Base-by-base conservation (phyloP, 1,140 invertebrate species). In the Macrotrachela quadricornifera region DNA sequence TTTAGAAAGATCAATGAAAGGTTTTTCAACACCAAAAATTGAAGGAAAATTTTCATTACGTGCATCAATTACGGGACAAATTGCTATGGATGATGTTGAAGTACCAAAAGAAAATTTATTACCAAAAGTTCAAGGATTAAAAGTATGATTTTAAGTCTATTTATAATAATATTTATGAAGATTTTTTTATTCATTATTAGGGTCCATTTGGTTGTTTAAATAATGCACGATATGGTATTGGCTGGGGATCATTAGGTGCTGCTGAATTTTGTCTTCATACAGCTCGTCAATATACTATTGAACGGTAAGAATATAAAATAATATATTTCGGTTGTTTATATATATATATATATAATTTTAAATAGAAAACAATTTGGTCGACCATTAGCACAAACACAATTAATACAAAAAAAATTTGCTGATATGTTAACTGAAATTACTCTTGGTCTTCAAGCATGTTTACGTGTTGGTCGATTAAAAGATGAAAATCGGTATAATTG, bases 41-140 rank as follows among this genome's bases (percentile, higher is more conserved):
- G 76, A 94, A 66, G 94, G 94, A 8, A 99, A 99, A 75, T 87
- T 96, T 71, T 95, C 91, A 4, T 71, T 99, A 46, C 75, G 92
- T 62, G 81, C 87, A 1, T 94, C 87, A 45, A 72, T 76, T 21
- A 99, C 92, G 17, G 94, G 94, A 38, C 92, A 94, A 80, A 88
- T 99, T 65, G 72, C 88, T 46, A 85, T 99, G 82, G 91, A 97
- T 65, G 82, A 94, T 67, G 83, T 96, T 15, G 73, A 76, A 57
- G 80, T 99, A 45, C 86, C 91, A 1, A 82, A 85, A 67, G 79
- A 80, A 59, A 90, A 94, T 72, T 60, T 96, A 59, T 73, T 99
- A 50, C 84, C 86, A 1, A 79, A 82, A 59, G 80, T 77, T 38
- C 69, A 77, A 58, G 91, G 90, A 18, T 76, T 96, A 57, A 81